Base-by-base conservation (phyloP, 2,797 vertebrate species). In the Otolemur crassicaudatus region DNA sequence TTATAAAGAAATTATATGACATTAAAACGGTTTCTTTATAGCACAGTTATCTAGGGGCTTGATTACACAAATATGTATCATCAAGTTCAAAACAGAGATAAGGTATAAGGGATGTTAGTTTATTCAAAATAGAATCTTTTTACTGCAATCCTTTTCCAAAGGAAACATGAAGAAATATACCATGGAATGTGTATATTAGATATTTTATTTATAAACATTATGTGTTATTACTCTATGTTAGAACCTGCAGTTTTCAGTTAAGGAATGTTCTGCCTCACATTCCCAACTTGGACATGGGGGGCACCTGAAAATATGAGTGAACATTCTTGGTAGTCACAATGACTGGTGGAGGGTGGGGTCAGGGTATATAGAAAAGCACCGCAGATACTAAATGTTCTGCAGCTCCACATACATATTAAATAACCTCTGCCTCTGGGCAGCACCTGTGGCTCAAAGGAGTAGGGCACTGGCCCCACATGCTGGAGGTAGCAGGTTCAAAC, bases 231-330 rank as follows among this genome's bases (percentile, higher is more conserved):
- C 11, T 65, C 10, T 58, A 31, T 58, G 10, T 20, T 61, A 56
- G 5, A 65, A 29, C 11, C 25, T 69, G 3, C n/a, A 23, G 23
- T 76, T 93, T 31, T 91, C 49, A 27, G 4, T 60, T 10, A n/a
- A 76, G 46, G 4, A 6, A 25, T 84, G 7, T 40, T 63, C 19
- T 69, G 34, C 20, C 14, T 12, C 23, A 75, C 17, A 49, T 29
- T 22, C 11, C 1, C 5, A 3, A 43, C 7, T 27, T 34, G 11
- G 3, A 29, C 2, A 1, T 56, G 7, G 70, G 7, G 7, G 6
- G 1, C 37, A 34, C 75, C 8, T 56, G 34, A n/a, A 40, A 82
- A 63, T 17, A 0, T 17, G 13, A 27, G 11, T 69, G 4, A 22
- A 3, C 37, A 22, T 34, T 70, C 63, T 23, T 49, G 7, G 19